A percentile compares a stretch with the other conserved stretches of the same genome.
Evolutionary conservation across 2,797 vertebrate genomes (phyloP).

Genomic region (Phalloptychus januarius): DNA sequence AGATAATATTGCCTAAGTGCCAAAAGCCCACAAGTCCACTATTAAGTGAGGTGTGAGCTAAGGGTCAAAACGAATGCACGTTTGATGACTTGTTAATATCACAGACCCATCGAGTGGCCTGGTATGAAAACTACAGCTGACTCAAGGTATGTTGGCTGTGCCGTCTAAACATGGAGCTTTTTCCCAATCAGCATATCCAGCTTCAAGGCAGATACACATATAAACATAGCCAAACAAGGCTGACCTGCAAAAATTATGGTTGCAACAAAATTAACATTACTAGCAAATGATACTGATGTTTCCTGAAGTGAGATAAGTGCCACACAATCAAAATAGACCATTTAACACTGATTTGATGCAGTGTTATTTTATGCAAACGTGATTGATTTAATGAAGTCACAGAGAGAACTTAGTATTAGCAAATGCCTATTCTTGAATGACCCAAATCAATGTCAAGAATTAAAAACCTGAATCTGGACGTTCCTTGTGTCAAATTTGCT

Average conservation of each 20-base stretch:
- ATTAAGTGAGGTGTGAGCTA: neutral
- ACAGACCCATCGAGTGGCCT: too few species aligned
- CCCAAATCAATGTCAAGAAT: neutral
- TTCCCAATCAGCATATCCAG: too few species aligned
- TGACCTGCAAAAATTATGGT: neutral
- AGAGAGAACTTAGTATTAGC: neutral
- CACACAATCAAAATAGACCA: neutral
- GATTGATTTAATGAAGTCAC: neutral
- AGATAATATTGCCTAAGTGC: too few species aligned
- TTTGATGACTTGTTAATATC: too few species aligned
- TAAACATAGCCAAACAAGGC: neutral
- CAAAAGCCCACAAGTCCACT: neutral
- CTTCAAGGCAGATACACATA: too few species aligned
- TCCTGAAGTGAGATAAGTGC: neutral
- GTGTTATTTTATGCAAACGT: neutral
- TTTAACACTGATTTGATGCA: neutral
- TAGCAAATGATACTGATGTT: neutral
- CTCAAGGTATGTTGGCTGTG: too few species aligned
- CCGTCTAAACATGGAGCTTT: too few species aligned
- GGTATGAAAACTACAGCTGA: too few species aligned
- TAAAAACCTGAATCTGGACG: neutral
- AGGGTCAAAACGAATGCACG: too few species aligned
- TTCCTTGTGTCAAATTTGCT: neutral
- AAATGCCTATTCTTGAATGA: neutral
- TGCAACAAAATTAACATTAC: neutral